Conservation (phyloP, 2,888 invertebrate species). For the Beris chalybata region DNA sequence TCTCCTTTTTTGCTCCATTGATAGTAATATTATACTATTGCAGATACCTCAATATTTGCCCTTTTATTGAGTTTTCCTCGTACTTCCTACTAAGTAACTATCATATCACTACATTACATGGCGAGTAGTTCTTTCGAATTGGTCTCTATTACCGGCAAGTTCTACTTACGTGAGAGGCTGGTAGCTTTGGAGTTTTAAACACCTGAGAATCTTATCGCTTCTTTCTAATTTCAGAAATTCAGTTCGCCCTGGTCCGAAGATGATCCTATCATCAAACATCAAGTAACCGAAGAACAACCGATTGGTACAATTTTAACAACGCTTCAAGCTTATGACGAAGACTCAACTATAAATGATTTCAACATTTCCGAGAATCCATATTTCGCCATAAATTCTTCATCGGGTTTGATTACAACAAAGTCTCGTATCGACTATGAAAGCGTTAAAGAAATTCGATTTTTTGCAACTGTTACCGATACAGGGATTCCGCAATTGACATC, state of each 20-base stretch:
- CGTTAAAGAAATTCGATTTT: conserved; percentile 74
- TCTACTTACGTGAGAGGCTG: no score
- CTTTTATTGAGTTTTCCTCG: no score
- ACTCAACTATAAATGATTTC: conserved; percentile 80
- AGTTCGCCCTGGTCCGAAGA: conserved; percentile 71
- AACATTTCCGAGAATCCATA: conserved; percentile 67
- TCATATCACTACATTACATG: no score
- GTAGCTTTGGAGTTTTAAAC: no score
- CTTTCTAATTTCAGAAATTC: conserved; percentile 61
- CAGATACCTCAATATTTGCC: no score
- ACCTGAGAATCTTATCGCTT: neutral
- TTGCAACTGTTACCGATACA: conserved; percentile 80
- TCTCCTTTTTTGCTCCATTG: no score
- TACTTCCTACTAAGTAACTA: no score
- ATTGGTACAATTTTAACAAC: conserved; percentile 75
- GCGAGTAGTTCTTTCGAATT: no score
- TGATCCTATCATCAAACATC: conserved; percentile 65
- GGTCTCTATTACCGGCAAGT: no score
- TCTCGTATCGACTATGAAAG: conserved; percentile 83
- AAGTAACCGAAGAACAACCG: conserved; percentile 81
- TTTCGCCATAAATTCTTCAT: conserved; percentile 78
- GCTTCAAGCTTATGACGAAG: conserved; percentile 76
- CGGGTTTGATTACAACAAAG: conserved; percentile 77
- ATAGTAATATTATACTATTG: no score
- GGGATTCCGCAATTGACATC: conserved; percentile 83